Base-by-base conservation (phyloP, 2,888 invertebrate genomes). In the Clostera curtula region DNA sequence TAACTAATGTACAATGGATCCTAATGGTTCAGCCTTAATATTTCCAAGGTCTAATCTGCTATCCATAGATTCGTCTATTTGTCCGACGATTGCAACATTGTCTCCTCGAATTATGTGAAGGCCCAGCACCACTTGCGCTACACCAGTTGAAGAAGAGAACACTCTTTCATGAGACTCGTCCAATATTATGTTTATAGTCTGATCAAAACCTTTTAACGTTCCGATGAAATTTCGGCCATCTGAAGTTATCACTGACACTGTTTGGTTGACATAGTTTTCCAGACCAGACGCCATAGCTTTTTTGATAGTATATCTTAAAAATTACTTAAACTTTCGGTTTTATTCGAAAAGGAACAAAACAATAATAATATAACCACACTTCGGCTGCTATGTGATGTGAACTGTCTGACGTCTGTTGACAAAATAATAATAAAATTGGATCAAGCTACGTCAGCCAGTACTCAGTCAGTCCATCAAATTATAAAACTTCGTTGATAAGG, bases 91-190 rank as follows among this genome's bases (percentile, higher is more conserved):
- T 3, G 93, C 94, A 87, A 99, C 95, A 83, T 99, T 99, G 64
- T 99, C 98, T 35, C 99, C 99, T 55, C 99, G 87, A 47, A 99
- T 96, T 41, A 99, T 97, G 66, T 99, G 98, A 27, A 99, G 86
- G 11, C 99, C 99, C 21, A 99, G 87, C 31, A 97, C 95, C 31
- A 99, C 97, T 50, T 83, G 83, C 19, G 82, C 82, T 16, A 99
- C 95, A 14, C 98, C 98, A 46, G 93, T 88, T 1, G 92, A 89
- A 5, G 93, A 90, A 24, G 96, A 97, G 76, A 96, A 99, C n/a
- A 99, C 97, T 55, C 99, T 86, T 74, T 99, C 99, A 63, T 98
- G 97, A 16, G 97, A 97, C 74, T 99, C 98, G 63, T 98, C 98
- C 41, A 99, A 83, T 54, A 99, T 97, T 43, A 99, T 87, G 68